phyloP scores from a whole-genome alignment of 2,888 invertebrate species.

The Periphyllus acericola region DNA sequence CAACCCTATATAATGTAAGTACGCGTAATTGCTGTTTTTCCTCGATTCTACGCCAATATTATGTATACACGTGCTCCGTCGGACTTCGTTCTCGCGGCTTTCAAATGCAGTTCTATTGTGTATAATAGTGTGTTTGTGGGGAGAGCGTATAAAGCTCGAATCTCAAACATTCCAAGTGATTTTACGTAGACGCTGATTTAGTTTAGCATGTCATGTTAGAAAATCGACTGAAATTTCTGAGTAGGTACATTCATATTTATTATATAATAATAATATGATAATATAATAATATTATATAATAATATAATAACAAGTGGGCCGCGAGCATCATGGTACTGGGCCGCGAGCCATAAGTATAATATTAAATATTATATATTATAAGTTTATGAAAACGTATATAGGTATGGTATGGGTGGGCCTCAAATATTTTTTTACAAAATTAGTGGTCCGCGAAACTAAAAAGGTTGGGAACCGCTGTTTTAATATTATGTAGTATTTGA shows the following conservation, averaged over 20 bases:
- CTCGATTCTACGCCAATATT: background rate
- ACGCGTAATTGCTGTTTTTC: conserved; percentile 25
- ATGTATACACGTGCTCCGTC: background rate
- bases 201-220: background rate
- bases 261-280: too few relatives aligned
- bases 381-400: too few relatives aligned
- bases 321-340: too few relatives aligned
- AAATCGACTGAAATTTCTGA: background rate
- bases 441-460: conserved; percentile 42
- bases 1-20: background rate
- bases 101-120: background rate
- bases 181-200: background rate
- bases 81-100: conserved; percentile 16
- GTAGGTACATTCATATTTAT: too few relatives aligned
- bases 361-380: too few relatives aligned
- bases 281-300: too few relatives aligned
- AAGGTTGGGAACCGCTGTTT: conserved; percentile 42
- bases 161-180: background rate
- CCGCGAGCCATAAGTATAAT: too few relatives aligned
- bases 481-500: too few relatives aligned
- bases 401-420: background rate
- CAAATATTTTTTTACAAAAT: conserved; percentile 47
- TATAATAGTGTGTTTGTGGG: background rate
- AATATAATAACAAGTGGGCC: too few relatives aligned
- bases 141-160: background rate